Conservation (phyloP, 2,113 vertebrate species). For the Petromus typicus region DNA sequence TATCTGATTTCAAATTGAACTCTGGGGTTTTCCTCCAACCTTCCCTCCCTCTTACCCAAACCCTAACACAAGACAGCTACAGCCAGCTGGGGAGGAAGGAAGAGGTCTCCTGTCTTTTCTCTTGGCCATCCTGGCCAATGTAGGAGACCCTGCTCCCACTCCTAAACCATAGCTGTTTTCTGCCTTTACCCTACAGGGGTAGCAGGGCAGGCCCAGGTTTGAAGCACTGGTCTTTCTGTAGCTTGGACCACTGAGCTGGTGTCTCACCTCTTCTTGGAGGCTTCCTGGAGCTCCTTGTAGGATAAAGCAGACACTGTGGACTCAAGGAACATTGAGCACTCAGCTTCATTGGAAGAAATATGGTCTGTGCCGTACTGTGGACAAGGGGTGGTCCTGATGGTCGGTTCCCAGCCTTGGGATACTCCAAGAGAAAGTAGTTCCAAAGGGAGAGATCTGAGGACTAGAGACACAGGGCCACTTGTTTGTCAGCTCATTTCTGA, state of each 20-base stretch:
- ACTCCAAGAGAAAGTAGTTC: background rate
- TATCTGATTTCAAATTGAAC: background rate
- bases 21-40: background rate
- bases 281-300: background rate
- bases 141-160: background rate
- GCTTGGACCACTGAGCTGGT: accelerated
- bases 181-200: accelerated
- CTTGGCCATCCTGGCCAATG: background rate
- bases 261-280: background rate
- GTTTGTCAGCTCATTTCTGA: background rate
- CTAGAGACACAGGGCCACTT: background rate
- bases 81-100: background rate
- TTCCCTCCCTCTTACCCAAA: background rate
- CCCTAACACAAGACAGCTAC: background rate
- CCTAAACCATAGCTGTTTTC: background rate
- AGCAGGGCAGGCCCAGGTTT: background rate
- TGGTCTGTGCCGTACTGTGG: background rate
- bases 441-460: background rate
- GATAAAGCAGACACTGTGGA: accelerated
- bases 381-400: background rate
- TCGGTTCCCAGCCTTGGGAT: background rate
- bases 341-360: background rate
- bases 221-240: accelerated
- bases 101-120: background rate
- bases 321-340: background rate